Evolutionary conservation across 2,888 invertebrate species (phyloP), one percentile per base, ranked within the genome.

Genomic region (Flexamia atlantica): DNA sequence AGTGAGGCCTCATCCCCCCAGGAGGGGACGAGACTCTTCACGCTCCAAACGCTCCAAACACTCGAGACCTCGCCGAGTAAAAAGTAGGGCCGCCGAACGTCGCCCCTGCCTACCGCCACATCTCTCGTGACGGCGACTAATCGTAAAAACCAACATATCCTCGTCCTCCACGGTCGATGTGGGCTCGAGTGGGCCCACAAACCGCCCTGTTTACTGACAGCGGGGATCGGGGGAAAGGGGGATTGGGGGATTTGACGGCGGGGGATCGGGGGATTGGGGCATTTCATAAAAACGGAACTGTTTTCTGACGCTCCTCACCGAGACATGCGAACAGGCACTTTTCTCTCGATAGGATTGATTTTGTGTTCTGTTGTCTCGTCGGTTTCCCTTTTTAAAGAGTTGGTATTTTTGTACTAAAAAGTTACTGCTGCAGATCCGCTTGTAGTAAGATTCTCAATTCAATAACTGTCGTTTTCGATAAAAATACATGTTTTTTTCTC

Each of bases 131-230:
- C 57, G 9, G 9, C 57, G 23, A 23, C 20, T 23, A 57, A 20
- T 57, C 57, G 23, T 57, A 57, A 57, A 57, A 57, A 57, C 57
- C 57, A 20, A 57, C 23, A 57, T 57, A 57, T 57, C 57, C 57
- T n/a, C 36, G 36, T 9, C 36, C 36, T 9, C 57, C 23, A 4
- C 4, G 57, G 57, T 57, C 57, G 57, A 57, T 57, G 57, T 46
- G 23, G 57, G 9, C 20, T 57, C 17, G 23, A 57, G 57, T 57
- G 12, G 57, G 57, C 57, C 57, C 57, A 57, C 57, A 57, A 57
- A 57, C 57, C 57, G 23, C 23, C 12, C 3, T 20, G 57, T 57
- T 57, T 57, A 57, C 57, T 57, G 23, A n/a, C 23, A 23, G 36
- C 36, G 5, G 36, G 36, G 36, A 36, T n/a, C n/a, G n/a, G n/a